phyloP scores from a whole-genome alignment of 1,140 invertebrate species.

The Eueides isabella region DNA sequence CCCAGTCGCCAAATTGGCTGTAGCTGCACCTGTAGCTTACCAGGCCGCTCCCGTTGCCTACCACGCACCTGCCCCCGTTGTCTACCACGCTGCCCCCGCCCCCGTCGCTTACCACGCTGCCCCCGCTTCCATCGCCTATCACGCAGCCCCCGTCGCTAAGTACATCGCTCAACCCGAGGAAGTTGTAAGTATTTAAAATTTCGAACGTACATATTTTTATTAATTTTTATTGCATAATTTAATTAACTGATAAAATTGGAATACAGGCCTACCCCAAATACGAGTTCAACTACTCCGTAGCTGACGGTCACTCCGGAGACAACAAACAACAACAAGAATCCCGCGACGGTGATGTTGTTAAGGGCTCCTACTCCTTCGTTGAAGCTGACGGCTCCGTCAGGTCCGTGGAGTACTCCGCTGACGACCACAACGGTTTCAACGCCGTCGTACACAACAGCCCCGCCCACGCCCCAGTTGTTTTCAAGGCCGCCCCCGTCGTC shows the following conservation, averaged over 20 bases:
- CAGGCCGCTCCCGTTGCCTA: slow-evolving; percentile 47
- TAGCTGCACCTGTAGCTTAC: slow-evolving; percentile 42
- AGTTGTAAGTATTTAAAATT: slow-evolving; percentile 36
- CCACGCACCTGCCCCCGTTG: slow-evolving; percentile 38
- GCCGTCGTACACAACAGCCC: slow-evolving; percentile 76
- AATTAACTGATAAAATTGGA: too few relatives aligned
- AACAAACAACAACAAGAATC: slow-evolving; percentile 71
- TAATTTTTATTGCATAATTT: too few relatives aligned
- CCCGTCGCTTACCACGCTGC: slow-evolving; percentile 37
- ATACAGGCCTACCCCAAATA: slow-evolving; percentile 67
- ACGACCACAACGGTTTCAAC: slow-evolving; percentile 43
- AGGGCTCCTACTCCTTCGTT: slow-evolving; percentile 83
- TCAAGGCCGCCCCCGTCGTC: slow-evolving; percentile 48
- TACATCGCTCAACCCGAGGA: slow-evolving; percentile 51
- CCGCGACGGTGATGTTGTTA: slow-evolving; percentile 80
- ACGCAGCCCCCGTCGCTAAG: slow-evolving; percentile 50
- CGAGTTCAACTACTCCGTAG: slow-evolving; percentile 80
- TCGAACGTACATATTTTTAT: not conserved
- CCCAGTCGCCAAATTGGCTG: slow-evolving; percentile 42
- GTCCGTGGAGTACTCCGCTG: slow-evolving; percentile 61
- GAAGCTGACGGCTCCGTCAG: slow-evolving; percentile 83
- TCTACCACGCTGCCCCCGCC: slow-evolving; percentile 36
- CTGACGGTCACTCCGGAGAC: slow-evolving; percentile 41
- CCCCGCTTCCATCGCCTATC: slow-evolving; percentile 30
- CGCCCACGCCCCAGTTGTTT: slow-evolving; percentile 49